These are phyloP conservation scores for Forbesichthys papilliferus DNA, from an alignment of 2,113 vertebrate genomes.

Conservation along the genomic window DNA sequence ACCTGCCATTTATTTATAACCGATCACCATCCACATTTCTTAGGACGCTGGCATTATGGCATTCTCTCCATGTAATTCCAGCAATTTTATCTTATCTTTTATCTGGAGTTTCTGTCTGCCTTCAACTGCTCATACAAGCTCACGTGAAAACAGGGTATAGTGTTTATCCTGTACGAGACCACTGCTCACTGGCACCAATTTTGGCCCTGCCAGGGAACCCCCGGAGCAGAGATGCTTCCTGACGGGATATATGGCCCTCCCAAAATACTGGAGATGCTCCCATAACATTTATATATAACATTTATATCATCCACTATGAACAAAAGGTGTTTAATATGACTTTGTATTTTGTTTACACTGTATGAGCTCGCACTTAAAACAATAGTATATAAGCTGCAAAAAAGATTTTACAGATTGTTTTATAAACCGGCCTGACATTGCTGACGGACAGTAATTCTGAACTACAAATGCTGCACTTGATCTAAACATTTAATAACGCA, in stretches of 20 bases:
- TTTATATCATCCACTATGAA: slow-evolving; percentile 11
- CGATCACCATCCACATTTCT: not conserved
- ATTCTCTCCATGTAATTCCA: not conserved
- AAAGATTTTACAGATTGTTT: not conserved
- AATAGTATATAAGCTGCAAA: slow-evolving; percentile 1
- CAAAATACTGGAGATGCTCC: slow-evolving; percentile 58
- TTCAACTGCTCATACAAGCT: slow-evolving; percentile 7
- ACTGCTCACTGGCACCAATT: slow-evolving; percentile 7
- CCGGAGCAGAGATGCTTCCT: slow-evolving; percentile 50
- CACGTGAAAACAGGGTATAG: not conserved
- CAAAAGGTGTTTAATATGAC: not conserved
- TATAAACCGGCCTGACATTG: too few species aligned
- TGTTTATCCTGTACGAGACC: not conserved
- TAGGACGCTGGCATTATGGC: not conserved
- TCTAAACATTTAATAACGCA: too few species aligned
- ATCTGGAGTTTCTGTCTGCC: not conserved
- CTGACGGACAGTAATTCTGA: too few species aligned
- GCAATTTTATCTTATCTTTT: slow-evolving; percentile 1
- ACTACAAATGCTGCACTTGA: too few species aligned
- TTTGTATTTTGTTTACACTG: not conserved
- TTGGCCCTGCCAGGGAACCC: slow-evolving; percentile 31
- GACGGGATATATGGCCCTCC: slow-evolving; percentile 46
- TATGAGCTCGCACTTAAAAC: slow-evolving; percentile 18
- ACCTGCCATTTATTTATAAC: not conserved
- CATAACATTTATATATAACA: slow-evolving; percentile 40